Evolutionary conservation across 2,113 vertebrate species (phyloP), one percentile per base, ranked within the genome.

Genomic region (Condylura cristata): DNA sequence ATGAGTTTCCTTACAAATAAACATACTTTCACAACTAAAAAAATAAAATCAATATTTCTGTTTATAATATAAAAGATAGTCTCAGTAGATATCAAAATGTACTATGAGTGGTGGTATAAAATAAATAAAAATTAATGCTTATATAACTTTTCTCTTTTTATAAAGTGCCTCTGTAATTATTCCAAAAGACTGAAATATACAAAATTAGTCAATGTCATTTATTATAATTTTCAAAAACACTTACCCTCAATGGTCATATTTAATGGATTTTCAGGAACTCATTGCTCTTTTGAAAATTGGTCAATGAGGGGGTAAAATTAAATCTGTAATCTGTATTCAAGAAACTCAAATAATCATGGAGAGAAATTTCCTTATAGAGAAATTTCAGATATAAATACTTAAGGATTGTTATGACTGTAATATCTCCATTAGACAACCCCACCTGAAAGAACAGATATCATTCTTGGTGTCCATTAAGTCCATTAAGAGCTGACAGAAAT

Each of bases 371-470:
- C 66, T 46, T 28, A 48, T n/a, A 58, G 53, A 68, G 26, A 78
- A 80, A 20, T 51, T 51, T 16, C 14, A 74, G 13, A 8, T 51
- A 74, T 34, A 79, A 79, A 58, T 48, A 24, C 11, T 32, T 60
- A 74, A 91, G 24, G 10, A 91, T 32, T 79, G 84, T 85, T 10
- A 65, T 6, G 48, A 91, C 79, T 84, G 60, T 94, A 68, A 74
- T 37, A 58, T 46, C 26, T 78, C 71, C 34, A 22, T 56, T 56
- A 22, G 53, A 56, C 53, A 56, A 56, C 53, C 17, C 53, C 53
- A 56, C 20, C 4, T 56, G 53, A 16, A n/a, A 34, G 18, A 68
- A n/a, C 16, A 68, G 32, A 68, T 17, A 65, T 65, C 13, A 32
- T n/a, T 14, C 63, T 66, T 16, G 61, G 61, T 32, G 28, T n/a